Percentiles rank a stretch among this genome's conserved stretches.
These are phyloP conservation scores for Brachionus manjavacas DNA, from an alignment of 1,140 invertebrate species.

Conservation along the genomic window DNA sequence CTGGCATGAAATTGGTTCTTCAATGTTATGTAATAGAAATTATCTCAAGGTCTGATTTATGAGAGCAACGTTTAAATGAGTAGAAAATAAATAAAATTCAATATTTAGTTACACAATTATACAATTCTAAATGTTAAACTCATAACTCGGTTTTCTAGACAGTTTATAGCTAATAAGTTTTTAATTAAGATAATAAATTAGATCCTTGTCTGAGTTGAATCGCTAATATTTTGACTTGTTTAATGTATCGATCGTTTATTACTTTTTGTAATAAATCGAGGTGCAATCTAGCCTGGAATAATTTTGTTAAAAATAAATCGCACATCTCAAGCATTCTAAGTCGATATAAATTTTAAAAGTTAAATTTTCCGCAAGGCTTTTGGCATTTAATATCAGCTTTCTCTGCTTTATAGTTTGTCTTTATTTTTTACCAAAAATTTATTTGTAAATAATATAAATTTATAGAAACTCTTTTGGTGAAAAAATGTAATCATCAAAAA, in stretches of 20 bases:
- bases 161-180: neutral
- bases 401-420: too few relatives aligned
- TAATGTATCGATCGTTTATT: neutral
- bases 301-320: neutral
- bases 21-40: neutral
- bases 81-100: neutral
- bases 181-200: constrained; percentile 8
- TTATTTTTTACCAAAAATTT: too few relatives aligned
- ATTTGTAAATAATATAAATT: too few relatives aligned
- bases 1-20: neutral
- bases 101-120: constrained; percentile 1
- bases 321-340: too few relatives aligned
- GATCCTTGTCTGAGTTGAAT: neutral
- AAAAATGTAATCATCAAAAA: too few relatives aligned
- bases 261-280: neutral
- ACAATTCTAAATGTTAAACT: neutral
- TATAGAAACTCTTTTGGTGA: too few relatives aligned
- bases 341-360: too few relatives aligned
- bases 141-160: neutral
- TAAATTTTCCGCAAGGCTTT: too few relatives aligned
- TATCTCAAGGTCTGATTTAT: neutral
- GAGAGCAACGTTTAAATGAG: neutral
- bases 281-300: neutral
- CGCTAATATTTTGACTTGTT: neutral
- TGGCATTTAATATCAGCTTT: too few relatives aligned